A percentile compares a stretch with the other conserved stretches of the same genome.
These are phyloP conservation scores for Diprion similis DNA, from an alignment of 1,140 invertebrate genomes.

Conservation along the genomic window DNA sequence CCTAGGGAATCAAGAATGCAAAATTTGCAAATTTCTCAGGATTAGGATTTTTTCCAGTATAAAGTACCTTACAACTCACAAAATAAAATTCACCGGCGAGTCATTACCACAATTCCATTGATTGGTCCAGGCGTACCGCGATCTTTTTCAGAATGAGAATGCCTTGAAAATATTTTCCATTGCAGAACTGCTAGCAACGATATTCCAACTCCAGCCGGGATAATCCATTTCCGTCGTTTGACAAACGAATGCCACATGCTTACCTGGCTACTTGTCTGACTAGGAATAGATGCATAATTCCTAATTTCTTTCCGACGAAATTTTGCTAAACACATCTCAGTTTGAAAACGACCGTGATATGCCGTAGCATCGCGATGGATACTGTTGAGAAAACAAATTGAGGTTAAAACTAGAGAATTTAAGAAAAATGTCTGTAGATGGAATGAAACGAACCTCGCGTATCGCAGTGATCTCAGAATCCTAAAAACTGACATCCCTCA, in stretches of 20 bases:
- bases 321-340: conserved; percentile 8
- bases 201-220: conserved; percentile 53
- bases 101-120: conserved; percentile 44
- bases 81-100: conserved; percentile 15
- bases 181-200: conserved; percentile 60
- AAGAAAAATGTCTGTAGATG: neutral
- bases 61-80: conserved; percentile 14
- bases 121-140: conserved; percentile 33
- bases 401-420: neutral
- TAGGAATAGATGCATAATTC: conserved; percentile 19
- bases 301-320: conserved; percentile 9
- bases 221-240: conserved; percentile 30
- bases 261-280: conserved; percentile 14
- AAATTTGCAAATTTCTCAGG: too few species aligned
- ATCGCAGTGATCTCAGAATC: conserved; percentile 20
- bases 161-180: conserved; percentile 56
- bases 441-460: conserved; percentile 23
- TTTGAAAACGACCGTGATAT: conserved; percentile 8
- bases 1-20: too few species aligned
- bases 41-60: neutral
- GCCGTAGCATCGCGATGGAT: neutral
- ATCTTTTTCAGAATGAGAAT: conserved; percentile 33
- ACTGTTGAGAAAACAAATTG: conserved; percentile 10
- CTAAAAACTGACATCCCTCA: conserved; percentile 26
- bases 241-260: conserved; percentile 21